Evolutionary conservation across 1,140 invertebrate species (phyloP).

Genomic region (Aphelinus atriplicis): DNA sequence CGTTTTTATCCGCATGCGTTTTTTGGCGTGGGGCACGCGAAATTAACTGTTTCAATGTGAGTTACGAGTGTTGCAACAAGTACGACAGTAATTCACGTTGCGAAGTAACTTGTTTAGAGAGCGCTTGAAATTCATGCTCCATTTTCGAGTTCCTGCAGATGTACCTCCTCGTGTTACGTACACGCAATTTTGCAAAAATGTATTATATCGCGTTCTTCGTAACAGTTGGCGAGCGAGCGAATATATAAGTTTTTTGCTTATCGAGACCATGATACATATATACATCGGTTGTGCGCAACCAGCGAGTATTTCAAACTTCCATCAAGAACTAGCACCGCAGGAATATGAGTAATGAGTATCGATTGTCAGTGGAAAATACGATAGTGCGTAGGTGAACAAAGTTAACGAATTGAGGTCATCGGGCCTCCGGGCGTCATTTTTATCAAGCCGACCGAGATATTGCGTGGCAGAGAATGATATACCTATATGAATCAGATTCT

Average conservation of each 20-base stretch:
- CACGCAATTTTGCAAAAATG: too few relatives aligned
- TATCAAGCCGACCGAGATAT: neutral
- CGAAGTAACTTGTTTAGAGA: slow-evolving; percentile 20
- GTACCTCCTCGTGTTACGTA: too few relatives aligned
- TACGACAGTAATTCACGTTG: slow-evolving; percentile 1
- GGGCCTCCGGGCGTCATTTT: neutral
- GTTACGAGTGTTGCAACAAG: slow-evolving; percentile 4
- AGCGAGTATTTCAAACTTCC: neutral
- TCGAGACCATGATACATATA: too few relatives aligned
- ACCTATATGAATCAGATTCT: too few relatives aligned
- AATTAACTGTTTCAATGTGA: slow-evolving; percentile 10
- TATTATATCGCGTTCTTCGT: too few relatives aligned
- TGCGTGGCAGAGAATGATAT: too few relatives aligned
- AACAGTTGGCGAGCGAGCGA: too few relatives aligned
- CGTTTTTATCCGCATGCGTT: neutral
- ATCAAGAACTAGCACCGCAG: neutral
- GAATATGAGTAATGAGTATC: neutral
- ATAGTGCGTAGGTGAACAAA: neutral
- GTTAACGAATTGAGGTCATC: slow-evolving; percentile 10
- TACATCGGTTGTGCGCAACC: too few relatives aligned
- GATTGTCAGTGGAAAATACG: too few relatives aligned
- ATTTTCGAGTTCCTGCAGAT: too few relatives aligned
- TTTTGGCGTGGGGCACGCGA: too few relatives aligned
- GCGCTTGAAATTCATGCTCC: neutral
- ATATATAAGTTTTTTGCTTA: too few relatives aligned